Conservation (phyloP, 2,797 vertebrate species). For the Phataginus tricuspis region DNA sequence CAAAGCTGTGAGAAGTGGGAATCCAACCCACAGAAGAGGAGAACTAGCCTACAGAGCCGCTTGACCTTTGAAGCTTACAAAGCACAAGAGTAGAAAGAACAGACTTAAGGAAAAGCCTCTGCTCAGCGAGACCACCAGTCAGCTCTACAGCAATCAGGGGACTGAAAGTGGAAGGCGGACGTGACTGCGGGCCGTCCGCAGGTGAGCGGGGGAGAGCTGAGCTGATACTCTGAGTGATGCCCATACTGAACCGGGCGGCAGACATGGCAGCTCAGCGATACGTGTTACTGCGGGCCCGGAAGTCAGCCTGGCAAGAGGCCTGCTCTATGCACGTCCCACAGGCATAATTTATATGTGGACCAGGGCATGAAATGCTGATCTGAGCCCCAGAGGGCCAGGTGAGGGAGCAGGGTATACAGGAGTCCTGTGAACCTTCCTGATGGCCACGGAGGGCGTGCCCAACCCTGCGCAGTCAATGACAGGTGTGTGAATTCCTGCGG, state of each 20-base stretch:
- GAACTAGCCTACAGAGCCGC: rapidly evolving
- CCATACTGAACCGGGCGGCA: rapidly evolving
- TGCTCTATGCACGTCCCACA: rapidly evolving
- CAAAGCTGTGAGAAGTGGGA: not conserved
- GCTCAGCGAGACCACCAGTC: not conserved
- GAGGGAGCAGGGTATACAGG: rapidly evolving
- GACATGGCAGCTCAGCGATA: rapidly evolving
- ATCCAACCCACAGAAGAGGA: rapidly evolving
- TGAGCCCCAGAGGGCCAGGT: not conserved
- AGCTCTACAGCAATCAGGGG: rapidly evolving
- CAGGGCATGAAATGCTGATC: rapidly evolving
- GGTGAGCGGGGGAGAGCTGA: not conserved
- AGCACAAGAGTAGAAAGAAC: not conserved
- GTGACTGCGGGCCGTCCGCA: rapidly evolving
- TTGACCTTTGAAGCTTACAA: not conserved
- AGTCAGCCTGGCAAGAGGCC: not conserved
- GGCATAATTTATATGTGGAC: rapidly evolving
- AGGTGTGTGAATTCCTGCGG: not conserved
- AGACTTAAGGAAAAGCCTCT: not conserved
- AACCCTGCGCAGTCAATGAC: not conserved
- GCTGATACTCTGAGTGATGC: rapidly evolving
- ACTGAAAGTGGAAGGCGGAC: rapidly evolving
- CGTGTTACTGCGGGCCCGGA: rapidly evolving
- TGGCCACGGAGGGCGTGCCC: rapidly evolving
- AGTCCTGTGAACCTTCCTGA: not conserved